Base-by-base conservation (phyloP, 2,888 invertebrate genomes). In the Eremobia ochroleuca region DNA sequence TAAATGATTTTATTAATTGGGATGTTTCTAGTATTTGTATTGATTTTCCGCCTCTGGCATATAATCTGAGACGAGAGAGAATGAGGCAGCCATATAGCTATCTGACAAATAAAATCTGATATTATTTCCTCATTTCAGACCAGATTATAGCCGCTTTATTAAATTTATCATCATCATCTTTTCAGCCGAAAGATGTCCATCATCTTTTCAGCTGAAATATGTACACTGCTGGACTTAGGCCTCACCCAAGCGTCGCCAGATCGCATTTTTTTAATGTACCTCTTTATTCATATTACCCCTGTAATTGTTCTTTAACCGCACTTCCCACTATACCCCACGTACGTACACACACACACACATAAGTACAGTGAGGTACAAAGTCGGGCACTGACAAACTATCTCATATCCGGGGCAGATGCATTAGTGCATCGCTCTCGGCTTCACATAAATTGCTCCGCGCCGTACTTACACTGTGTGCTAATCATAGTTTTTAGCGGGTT, bases 321-420 rank as follows among this genome's bases (percentile, higher is more conserved):
- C 55, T 34, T 28, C 5, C 8, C 34, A 69, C 43, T 55, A 28
- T 18, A 25, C 55, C 25, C n/a, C 37, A 43, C 21, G 3, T 28
- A 64, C 31, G 0, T 31, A 68, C 21, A 72, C 21, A 25, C 15
- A 11, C 34, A 62, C n/a, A 43, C n/a, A 34, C 43, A n/a, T 58
- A 43, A 31, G 76, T 75, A 71, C 73, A 80, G 75, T 46, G 74
- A 65, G 70, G 75, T 74, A 80, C 79, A 82, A 87, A 88, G 87
- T 81, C 79, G 79, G 86, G 90, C 87, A 90, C 91, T 90, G 90
- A 90, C 91, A 92, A 92, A 93, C 92, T 92, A 91, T 90, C 92
- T 93, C 92, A 92, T 92, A 93, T 93, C 91, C 93, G 91, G 88
- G 88, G 81, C 86, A 83, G 87, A 88, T 89, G 90, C 91, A 91